Evolutionary conservation across 2,797 vertebrate genomes (phyloP), one percentile per base, ranked within the genome.

Genomic region (Scolopax rusticola): DNA sequence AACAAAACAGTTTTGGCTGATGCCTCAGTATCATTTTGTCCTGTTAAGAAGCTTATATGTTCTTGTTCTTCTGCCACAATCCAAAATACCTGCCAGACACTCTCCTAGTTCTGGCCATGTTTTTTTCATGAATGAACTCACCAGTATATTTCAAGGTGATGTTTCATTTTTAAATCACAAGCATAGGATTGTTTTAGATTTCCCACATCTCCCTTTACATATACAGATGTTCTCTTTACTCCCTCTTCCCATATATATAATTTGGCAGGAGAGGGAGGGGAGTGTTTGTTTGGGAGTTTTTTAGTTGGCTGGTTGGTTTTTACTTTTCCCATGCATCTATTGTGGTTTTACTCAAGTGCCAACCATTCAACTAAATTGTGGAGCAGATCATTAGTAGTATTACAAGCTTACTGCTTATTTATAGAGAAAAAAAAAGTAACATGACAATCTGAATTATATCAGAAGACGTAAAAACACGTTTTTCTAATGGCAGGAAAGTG

Each of bases 111-210:
- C 59, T 75, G 33, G 73, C 23, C 2, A 0, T 71, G 68, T 43
- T 84, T 84, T 86, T 91, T 90, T 82, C 77, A 53, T 83, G 82
- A 95, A 92, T 64, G 53, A 89, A 90, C 41, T 82, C 16, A 0
- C 51, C 43, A 63, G 54, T 21, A 75, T 19, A 67, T 84, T 89
- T 92, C 84, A 89, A 89, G 84, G 65, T 78, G 41, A 86, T 78
- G 65, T 69, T 89, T 92, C 94, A 75, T 89, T 96, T 96, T 92
- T 56, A 93, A 97, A 91, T 94, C 88, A 90, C 74, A 93, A 87
- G 83, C 80, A 91, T 79, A 79, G 91, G 91, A 88, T 91, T 84
- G 83, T 95, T 94, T 95, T 84, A 86, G 79, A 94, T 84, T 94
- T 95, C 77, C 94, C 81, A 73, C 77, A 88, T 95, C 79, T 88